Percentiles rank a stretch among this genome's conserved stretches.
These are phyloP conservation scores for Samia ricini DNA, from an alignment of 1,140 invertebrate species.

Conservation along the genomic window DNA sequence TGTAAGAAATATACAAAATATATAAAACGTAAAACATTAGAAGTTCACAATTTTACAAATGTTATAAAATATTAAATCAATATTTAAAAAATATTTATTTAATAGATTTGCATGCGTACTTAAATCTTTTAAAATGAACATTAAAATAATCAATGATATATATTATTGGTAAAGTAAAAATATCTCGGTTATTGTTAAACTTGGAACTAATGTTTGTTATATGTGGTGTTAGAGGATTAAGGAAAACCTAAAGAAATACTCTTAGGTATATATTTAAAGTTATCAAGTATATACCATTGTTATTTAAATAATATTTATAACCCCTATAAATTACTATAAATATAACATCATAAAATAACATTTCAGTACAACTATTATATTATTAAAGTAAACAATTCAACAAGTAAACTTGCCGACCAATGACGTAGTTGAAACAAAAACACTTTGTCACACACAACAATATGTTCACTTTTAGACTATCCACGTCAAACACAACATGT, in stretches of 20 bases:
- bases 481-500: neutral
- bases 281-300: neutral
- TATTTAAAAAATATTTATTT: no score
- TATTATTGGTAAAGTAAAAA: no score
- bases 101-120: no score
- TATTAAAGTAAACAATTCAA: neutral
- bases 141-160: no score
- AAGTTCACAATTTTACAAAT: no score
- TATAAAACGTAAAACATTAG: no score
- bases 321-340: neutral
- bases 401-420: neutral
- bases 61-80: no score
- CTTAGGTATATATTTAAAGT: neutral
- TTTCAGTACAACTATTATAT: neutral
- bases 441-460: neutral
- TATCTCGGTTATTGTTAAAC: no score
- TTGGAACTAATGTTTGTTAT: neutral
- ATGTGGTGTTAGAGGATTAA: neutral
- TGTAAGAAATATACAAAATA: no score
- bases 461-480: neutral
- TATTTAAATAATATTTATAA: neutral
- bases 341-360: neutral
- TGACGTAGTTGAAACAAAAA: neutral
- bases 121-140: no score
- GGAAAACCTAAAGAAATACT: neutral